Percentiles rank a stretch among this genome's conserved stretches.
Evolutionary conservation across 2,888 invertebrate species (phyloP).

Genomic region (Synanthedon andrenaeformis): DNA sequence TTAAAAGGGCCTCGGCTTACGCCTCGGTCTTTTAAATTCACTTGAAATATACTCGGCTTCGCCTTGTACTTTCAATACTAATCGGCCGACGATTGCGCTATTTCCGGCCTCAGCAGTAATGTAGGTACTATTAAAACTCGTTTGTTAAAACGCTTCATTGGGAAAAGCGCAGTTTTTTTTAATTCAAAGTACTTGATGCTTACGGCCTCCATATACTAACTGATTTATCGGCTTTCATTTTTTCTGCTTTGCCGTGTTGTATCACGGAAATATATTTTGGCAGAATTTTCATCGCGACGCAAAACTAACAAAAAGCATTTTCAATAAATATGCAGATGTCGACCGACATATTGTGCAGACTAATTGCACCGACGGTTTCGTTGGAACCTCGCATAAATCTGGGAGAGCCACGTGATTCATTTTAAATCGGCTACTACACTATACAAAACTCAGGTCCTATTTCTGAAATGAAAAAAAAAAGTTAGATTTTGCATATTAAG

Average conservation of each 20-base stretch:
- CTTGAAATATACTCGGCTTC: too few relatives aligned
- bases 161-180: too few relatives aligned
- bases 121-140: too few relatives aligned
- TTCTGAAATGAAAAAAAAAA: neutral
- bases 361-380: conserved; percentile 33
- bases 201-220: conserved; percentile 1
- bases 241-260: neutral
- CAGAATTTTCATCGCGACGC: neutral
- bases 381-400: conserved; percentile 23
- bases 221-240: too few relatives aligned
- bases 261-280: neutral
- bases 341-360: conserved; percentile 27
- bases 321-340: conserved; percentile 37
- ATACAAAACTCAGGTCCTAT: too few relatives aligned
- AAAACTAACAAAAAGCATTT: conserved; percentile 6
- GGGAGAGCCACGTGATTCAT: conserved; percentile 24
- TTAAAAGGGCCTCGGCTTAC: too few relatives aligned
- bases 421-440: neutral
- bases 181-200: too few relatives aligned
- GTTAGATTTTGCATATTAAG: neutral
- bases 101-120: too few relatives aligned
- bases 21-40: too few relatives aligned
- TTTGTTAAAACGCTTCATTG: too few relatives aligned
- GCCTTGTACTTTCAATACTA: too few relatives aligned
- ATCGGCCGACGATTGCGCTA: too few relatives aligned